These are phyloP conservation scores for Cryptomyrus ogoouensis DNA, from an alignment of 2,113 vertebrate species.

Conservation along the genomic window DNA sequence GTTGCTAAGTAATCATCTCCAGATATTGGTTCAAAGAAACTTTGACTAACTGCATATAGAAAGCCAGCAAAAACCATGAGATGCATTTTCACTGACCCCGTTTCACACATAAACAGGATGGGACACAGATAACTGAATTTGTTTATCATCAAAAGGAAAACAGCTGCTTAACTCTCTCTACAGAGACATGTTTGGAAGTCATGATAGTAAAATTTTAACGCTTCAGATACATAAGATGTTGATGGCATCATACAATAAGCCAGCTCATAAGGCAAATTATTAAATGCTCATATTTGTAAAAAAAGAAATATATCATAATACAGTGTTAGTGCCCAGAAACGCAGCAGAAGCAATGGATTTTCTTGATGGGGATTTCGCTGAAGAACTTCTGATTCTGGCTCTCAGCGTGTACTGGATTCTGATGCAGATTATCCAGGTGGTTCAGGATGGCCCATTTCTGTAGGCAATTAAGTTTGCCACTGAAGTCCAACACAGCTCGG, in stretches of 20 bases:
- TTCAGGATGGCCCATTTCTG: slow-evolving; percentile 50
- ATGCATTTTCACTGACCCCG: neutral
- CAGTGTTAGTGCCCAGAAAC: neutral
- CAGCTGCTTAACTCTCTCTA: neutral
- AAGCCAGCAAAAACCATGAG: neutral
- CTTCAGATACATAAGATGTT: neutral
- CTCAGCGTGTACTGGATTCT: accelerated
- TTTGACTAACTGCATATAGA: neutral
- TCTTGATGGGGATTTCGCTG: neutral
- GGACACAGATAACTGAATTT: neutral
- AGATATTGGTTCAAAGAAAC: neutral
- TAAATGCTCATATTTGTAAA: neutral
- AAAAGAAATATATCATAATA: neutral
- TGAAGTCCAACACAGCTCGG: slow-evolving; percentile 54
- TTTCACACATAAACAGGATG: neutral
- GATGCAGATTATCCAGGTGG: slow-evolving; percentile 38
- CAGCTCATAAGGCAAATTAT: neutral
- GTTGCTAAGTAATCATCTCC: neutral
- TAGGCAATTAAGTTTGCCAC: slow-evolving; percentile 45
- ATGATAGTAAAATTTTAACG: neutral
- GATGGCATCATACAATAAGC: neutral
- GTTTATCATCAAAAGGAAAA: neutral
- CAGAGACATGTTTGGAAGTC: neutral
- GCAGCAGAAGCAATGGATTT: neutral
- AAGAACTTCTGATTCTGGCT: neutral